phyloP scores from a whole-genome alignment of 2,797 vertebrate genomes.

The Sebastes dallii region DNA sequence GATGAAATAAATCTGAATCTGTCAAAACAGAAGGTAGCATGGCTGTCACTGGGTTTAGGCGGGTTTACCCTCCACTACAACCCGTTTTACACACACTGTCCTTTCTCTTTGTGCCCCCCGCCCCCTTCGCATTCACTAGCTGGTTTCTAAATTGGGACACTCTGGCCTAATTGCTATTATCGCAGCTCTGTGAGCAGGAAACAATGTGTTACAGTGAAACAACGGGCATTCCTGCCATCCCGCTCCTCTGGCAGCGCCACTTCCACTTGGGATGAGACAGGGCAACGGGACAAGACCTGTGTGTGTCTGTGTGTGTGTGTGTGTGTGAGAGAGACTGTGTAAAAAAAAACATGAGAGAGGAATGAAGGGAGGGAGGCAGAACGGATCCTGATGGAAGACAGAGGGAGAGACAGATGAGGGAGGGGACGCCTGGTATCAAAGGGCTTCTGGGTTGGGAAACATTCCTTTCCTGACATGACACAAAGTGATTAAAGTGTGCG shows the following conservation, averaged over 20 bases:
- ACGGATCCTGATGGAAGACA: conserved; percentile 64
- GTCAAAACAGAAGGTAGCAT: no score
- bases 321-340: neutral
- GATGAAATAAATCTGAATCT: no score
- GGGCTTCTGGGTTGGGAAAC: conserved; percentile 76
- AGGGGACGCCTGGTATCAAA: conserved; percentile 76
- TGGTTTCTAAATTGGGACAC: conserved; percentile 66
- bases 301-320: neutral
- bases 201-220: conserved; percentile 75
- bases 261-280: conserved; percentile 38
- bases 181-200: conserved; percentile 73
- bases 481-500: conserved; percentile 79
- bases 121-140: neutral
- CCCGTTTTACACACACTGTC: conserved; percentile 22
- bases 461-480: conserved; percentile 84
- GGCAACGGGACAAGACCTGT: conserved; percentile 22
- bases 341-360: conserved; percentile 10
- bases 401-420: conserved; percentile 28
- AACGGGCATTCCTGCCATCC: conserved; percentile 70
- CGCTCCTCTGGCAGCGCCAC: conserved; percentile 46
- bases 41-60: conserved; percentile 15
- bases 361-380: conserved; percentile 32
- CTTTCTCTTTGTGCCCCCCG: conserved; percentile 7
- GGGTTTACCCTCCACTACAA: conserved; percentile 25
- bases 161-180: conserved; percentile 77